Percentiles rank a stretch among this genome's conserved stretches.
Conservation (phyloP, 2,113 vertebrate genomes). For the Rhineura floridana region DNA sequence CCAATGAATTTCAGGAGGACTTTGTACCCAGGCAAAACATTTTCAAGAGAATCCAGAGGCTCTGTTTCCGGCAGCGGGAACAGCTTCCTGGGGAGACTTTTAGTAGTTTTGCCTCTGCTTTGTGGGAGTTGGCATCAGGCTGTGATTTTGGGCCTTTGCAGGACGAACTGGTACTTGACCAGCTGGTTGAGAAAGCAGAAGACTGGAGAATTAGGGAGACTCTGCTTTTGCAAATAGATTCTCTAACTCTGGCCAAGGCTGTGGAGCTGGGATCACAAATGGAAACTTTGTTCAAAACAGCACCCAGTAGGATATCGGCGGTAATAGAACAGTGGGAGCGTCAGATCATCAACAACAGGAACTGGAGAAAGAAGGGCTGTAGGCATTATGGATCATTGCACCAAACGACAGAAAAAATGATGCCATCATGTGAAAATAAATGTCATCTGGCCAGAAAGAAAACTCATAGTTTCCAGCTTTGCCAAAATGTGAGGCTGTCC, state of each 20-base stretch:
- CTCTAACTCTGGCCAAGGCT: conserved; percentile 41
- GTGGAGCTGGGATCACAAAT: conserved; percentile 45
- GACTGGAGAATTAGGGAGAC: conserved; percentile 14
- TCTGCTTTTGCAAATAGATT: conserved; percentile 17
- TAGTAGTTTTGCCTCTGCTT: conserved; percentile 18
- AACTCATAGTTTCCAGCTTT: conserved; percentile 18
- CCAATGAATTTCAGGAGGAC: conserved; percentile 51
- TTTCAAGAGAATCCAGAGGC: conserved; percentile 26
- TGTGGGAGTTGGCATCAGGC: conserved; percentile 38
- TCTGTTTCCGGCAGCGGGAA: conserved; percentile 43
- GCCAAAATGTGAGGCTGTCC: background rate
- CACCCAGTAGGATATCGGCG: conserved; percentile 10
- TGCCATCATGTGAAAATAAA: conserved; percentile 11
- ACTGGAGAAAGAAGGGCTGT: conserved; percentile 24
- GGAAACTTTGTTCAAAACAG: conserved; percentile 40
- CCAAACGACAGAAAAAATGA: conserved; percentile 27
- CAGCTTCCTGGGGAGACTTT: conserved; percentile 54
- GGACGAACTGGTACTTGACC: conserved; percentile 52
- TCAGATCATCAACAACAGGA: conserved; percentile 18
- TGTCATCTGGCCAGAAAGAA: conserved; percentile 8
- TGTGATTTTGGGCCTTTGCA: conserved; percentile 60
- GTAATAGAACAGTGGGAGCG: conserved; percentile 39
- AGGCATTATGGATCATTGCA: background rate
- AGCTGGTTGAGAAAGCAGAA: conserved; percentile 49
- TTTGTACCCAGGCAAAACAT: background rate